Conservation (phyloP, 2,113 vertebrate genomes). For the Desmodus rotundus region DNA sequence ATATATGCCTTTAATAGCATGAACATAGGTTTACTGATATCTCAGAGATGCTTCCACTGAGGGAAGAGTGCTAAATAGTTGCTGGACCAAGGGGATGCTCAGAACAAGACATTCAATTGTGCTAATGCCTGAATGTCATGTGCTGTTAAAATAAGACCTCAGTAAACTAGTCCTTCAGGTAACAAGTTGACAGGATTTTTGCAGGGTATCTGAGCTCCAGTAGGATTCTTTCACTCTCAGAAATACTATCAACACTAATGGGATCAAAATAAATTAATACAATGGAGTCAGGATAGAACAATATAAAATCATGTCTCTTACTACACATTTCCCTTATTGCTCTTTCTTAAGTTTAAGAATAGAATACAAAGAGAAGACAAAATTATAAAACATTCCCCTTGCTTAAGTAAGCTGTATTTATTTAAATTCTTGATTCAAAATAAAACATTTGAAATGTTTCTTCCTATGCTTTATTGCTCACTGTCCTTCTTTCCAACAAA, state of each 20-base stretch:
- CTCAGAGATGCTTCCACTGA: background rate
- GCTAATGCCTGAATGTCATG: background rate
- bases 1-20: background rate
- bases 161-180: background rate
- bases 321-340: background rate
- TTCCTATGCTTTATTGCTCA: background rate
- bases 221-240: background rate
- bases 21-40: background rate
- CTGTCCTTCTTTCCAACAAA: background rate
- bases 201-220: background rate
- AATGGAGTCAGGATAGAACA: background rate
- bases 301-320: background rate
- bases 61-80: background rate
- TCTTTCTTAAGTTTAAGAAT: background rate
- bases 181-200: background rate
- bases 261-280: background rate
- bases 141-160: background rate
- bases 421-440: conserved; percentile 1
- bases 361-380: background rate
- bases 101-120: background rate
- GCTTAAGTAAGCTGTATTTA: background rate
- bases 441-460: background rate
- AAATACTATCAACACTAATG: background rate
- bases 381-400: background rate
- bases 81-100: background rate